Conservation (phyloP, 2,888 invertebrate genomes). For the Pseudococcus viburni region DNA sequence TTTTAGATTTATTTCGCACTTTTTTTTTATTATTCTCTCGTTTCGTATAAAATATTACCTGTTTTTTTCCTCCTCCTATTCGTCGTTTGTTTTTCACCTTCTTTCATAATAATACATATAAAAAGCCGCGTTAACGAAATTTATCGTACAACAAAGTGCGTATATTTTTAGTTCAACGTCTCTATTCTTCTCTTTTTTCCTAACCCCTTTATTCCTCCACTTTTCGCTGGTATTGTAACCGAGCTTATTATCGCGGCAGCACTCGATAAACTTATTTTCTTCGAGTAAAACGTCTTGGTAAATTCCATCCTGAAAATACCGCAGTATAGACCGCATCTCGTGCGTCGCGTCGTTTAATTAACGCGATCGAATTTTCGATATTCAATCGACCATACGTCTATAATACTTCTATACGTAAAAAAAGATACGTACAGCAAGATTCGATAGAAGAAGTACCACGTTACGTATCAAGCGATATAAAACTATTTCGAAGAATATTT, state of each 20-base stretch:
- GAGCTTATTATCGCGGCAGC: not conserved
- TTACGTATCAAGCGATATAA: constrained; percentile 32
- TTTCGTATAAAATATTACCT: constrained; percentile 18
- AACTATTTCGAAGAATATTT: constrained; percentile 29
- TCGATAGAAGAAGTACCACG: not conserved
- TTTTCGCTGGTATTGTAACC: not conserved
- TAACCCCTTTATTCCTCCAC: not conserved
- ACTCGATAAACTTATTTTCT: not conserved
- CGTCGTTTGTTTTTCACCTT: not conserved
- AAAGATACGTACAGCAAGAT: not conserved
- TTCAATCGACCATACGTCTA: not conserved
- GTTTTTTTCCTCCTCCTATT: not conserved
- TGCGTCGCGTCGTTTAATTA: not conserved
- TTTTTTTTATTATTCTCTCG: constrained; percentile 28
- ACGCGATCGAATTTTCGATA: constrained; percentile 5
- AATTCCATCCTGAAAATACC: not conserved
- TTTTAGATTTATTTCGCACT: constrained; percentile 51
- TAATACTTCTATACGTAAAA: not conserved
- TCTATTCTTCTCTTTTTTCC: not conserved
- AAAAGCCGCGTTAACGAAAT: constrained; percentile 2
- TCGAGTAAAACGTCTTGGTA: not conserved
- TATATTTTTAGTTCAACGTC: not conserved
- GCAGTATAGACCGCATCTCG: too few relatives aligned
- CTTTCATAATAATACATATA: not conserved
- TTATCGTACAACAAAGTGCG: not conserved